phyloP scores from a whole-genome alignment of 2,113 vertebrate genomes.

The Stictonetta naevosa region DNA sequence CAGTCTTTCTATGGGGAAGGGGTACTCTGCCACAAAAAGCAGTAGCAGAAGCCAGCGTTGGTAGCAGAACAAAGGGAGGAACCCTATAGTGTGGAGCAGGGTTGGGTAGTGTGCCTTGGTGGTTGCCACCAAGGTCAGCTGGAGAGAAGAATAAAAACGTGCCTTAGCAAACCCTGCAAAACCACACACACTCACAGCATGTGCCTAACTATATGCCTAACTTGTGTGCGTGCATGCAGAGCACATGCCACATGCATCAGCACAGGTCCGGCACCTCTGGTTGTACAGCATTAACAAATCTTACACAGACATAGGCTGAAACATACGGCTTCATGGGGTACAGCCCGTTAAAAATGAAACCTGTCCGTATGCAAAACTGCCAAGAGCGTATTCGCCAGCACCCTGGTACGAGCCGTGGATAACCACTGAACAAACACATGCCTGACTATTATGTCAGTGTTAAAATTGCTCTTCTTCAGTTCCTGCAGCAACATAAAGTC shows the following conservation, averaged over 20 bases:
- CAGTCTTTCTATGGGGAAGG: neutral
- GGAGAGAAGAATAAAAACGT: neutral
- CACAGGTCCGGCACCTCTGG: fast-evolving
- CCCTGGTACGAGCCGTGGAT: neutral
- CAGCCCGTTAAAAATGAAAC: neutral
- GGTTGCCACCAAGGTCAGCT: neutral
- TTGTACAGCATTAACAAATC: neutral
- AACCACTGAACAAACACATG: neutral
- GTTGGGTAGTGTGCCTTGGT: neutral
- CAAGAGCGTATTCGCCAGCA: neutral
- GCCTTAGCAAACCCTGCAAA: neutral
- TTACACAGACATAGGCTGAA: neutral
- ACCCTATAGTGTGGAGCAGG: neutral
- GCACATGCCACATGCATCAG: neutral
- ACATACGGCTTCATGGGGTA: neutral
- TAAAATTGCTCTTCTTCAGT: conserved; percentile 64
- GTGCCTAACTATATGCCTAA: fast-evolving
- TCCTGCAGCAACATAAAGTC: conserved; percentile 62
- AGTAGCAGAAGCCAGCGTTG: neutral
- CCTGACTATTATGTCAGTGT: conserved; percentile 61
- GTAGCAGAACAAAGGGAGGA: neutral
- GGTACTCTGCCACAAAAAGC: neutral
- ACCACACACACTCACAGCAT: fast-evolving
- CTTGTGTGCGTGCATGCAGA: fast-evolving
- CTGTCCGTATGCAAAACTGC: neutral